Conservation (phyloP, 1,140 invertebrate species). For the Solenopsis invicta region DNA sequence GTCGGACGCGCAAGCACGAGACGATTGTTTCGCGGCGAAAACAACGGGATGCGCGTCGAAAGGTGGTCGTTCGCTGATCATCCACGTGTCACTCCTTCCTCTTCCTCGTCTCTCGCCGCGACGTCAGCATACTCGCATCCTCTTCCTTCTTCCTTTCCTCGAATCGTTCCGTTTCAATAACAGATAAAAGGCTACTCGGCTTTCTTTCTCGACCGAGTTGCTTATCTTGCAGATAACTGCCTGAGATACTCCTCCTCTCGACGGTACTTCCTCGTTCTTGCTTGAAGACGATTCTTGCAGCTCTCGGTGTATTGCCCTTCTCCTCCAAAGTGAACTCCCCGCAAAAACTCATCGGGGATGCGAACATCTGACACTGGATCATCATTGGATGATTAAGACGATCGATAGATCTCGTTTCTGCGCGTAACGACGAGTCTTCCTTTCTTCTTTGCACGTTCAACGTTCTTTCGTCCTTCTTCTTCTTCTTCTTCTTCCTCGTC, state of each 20-base stretch:
- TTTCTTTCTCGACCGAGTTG: neutral
- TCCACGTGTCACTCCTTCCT: conserved; percentile 13
- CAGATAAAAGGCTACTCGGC: neutral
- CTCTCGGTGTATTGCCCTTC: neutral
- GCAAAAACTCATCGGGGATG: neutral
- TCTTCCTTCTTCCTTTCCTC: neutral
- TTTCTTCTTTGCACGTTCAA: neutral
- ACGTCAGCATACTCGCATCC: conserved; percentile 1
- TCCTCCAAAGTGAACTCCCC: neutral
- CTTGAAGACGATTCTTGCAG: neutral
- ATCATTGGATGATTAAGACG: conserved; percentile 40
- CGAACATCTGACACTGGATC: conserved; percentile 12
- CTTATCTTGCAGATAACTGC: neutral
- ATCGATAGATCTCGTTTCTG: conserved; percentile 63
- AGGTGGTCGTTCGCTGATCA: conserved; percentile 47
- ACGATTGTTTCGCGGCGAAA: conserved; percentile 77
- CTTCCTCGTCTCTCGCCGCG: conserved; percentile 47
- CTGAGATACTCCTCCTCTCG: neutral
- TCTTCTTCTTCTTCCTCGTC: neutral
- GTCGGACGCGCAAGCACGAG: conserved; percentile 75
- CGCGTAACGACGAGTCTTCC: conserved; percentile 64
- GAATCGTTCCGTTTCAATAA: neutral
- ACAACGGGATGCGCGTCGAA: conserved; percentile 77
- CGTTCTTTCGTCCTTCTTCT: neutral
- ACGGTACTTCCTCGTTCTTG: neutral